Evolutionary conservation across 2,888 invertebrate species (phyloP).

Genomic region (Stegana nigrithorax): DNA sequence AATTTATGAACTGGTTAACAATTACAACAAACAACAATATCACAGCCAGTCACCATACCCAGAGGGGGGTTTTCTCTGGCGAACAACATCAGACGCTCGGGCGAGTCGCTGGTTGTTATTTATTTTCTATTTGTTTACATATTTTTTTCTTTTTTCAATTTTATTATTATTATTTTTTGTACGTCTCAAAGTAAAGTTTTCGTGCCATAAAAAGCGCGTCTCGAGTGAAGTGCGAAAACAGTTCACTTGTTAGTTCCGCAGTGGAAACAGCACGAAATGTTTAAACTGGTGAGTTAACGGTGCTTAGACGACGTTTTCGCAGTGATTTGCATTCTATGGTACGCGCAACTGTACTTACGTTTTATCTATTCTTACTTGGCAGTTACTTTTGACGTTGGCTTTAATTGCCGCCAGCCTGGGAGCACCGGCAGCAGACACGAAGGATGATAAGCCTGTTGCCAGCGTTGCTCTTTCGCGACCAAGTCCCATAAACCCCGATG

Average conservation of each 20-base stretch:
- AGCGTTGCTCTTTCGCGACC: slow-evolving; percentile 34
- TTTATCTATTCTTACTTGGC: too few species aligned
- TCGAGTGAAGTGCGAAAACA: slow-evolving; percentile 6
- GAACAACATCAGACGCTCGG: slow-evolving; percentile 41
- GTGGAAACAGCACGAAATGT: slow-evolving; percentile 16
- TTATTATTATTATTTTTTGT: not conserved
- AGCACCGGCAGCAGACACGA: slow-evolving; percentile 43
- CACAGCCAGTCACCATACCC: too few species aligned
- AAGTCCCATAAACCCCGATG: slow-evolving; percentile 59
- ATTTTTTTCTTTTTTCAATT: slow-evolving; percentile 7
- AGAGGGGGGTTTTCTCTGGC: not conserved
- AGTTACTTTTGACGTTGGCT: slow-evolving; percentile 51
- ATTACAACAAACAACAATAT: slow-evolving; percentile 32
- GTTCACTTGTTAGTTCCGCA: slow-evolving; percentile 7
- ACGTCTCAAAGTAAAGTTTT: not conserved
- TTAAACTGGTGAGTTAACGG: slow-evolving; percentile 21
- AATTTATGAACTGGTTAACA: slow-evolving; percentile 54
- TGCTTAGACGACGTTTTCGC: slow-evolving; percentile 22
- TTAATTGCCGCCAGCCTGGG: slow-evolving; percentile 47
- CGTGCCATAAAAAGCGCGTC: slow-evolving; percentile 36
- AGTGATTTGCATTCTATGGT: slow-evolving; percentile 34
- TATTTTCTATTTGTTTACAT: slow-evolving; percentile 13
- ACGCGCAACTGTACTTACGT: not conserved
- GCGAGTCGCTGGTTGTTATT: not conserved
- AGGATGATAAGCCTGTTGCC: slow-evolving; percentile 17